A percentile compares a stretch with the other conserved stretches of the same genome.
These are phyloP conservation scores for Girardinus metallicus DNA, from an alignment of 2,797 vertebrate species.

Conservation along the genomic window DNA sequence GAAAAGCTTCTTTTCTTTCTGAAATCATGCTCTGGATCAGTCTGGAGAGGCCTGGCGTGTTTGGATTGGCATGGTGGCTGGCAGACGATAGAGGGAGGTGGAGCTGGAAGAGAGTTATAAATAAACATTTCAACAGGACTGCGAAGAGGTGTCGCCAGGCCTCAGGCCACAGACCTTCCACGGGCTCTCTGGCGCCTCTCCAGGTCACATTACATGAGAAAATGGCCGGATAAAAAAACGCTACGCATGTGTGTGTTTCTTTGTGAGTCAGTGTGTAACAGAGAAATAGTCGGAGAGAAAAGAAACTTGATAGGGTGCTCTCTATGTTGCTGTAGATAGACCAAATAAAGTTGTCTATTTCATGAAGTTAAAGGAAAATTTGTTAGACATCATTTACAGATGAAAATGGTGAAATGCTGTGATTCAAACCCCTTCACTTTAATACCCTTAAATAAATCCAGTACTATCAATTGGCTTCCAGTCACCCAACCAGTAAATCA, in stretches of 20 bases:
- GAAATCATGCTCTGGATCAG: slow-evolving; percentile 82
- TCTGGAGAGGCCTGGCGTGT: slow-evolving; percentile 81
- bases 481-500: not conserved
- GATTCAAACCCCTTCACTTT: not conserved
- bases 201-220: slow-evolving; percentile 87
- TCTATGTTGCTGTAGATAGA: slow-evolving; percentile 51
- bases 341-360: not conserved
- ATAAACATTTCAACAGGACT: slow-evolving; percentile 86
- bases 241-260: slow-evolving; percentile 42
- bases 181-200: slow-evolving; percentile 79
- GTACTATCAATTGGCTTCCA: not conserved
- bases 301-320: slow-evolving; percentile 42
- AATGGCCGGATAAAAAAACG: slow-evolving; percentile 74
- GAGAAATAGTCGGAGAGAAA: slow-evolving; percentile 18
- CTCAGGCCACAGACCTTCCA: slow-evolving; percentile 75
- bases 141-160: slow-evolving; percentile 84
- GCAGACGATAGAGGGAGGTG: slow-evolving; percentile 80
- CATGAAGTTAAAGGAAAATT: not conserved
- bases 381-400: not conserved
- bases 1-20: slow-evolving; percentile 80
- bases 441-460: too few species aligned
- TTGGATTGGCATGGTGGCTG: slow-evolving; percentile 86
- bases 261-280: slow-evolving; percentile 30
- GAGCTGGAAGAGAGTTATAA: slow-evolving; percentile 84
- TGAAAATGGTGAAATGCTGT: not conserved